phyloP scores from a whole-genome alignment of 2,888 invertebrate species.

The Platycnemis pennipes region DNA sequence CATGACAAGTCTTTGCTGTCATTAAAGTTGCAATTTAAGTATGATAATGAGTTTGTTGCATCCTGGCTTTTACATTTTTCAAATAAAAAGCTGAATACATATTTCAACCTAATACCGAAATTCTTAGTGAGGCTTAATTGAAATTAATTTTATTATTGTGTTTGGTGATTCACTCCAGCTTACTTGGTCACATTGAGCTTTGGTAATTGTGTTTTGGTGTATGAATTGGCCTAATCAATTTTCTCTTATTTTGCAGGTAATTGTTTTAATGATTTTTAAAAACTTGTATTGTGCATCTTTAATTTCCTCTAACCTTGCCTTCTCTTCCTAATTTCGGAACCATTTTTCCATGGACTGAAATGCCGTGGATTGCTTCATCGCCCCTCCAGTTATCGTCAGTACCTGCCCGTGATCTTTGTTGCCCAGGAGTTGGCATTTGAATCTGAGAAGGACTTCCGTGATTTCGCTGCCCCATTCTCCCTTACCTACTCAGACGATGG shows the following conservation, averaged over 20 bases:
- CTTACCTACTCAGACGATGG: conserved; percentile 85
- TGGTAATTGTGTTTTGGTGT: not conserved
- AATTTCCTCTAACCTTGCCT: conserved; percentile 58
- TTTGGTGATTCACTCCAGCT: not conserved
- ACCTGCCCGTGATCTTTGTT: conserved; percentile 92
- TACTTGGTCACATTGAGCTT: not conserved
- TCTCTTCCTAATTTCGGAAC: conserved; percentile 64
- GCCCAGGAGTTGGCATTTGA: conserved; percentile 94
- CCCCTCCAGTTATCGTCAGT: conserved; percentile 92
- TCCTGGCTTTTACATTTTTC: too few relatives aligned
- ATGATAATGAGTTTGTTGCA: too few relatives aligned
- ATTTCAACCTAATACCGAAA: not conserved
- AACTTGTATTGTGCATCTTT: conserved; percentile 37
- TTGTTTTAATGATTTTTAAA: not conserved
- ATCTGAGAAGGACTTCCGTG: conserved; percentile 89
- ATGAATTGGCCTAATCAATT: not conserved
- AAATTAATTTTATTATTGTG: not conserved
- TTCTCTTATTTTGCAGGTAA: conserved; percentile 54
- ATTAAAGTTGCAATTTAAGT: too few relatives aligned
- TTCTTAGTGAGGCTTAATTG: not conserved
- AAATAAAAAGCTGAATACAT: too few relatives aligned
- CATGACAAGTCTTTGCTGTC: too few relatives aligned
- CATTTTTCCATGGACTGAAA: conserved; percentile 56
- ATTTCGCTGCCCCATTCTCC: conserved; percentile 92
- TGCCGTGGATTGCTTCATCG: conserved; percentile 64